Evolutionary conservation across 2,888 invertebrate genomes (phyloP), one percentile per base, ranked within the genome.

Genomic region (Busseola fusca): DNA sequence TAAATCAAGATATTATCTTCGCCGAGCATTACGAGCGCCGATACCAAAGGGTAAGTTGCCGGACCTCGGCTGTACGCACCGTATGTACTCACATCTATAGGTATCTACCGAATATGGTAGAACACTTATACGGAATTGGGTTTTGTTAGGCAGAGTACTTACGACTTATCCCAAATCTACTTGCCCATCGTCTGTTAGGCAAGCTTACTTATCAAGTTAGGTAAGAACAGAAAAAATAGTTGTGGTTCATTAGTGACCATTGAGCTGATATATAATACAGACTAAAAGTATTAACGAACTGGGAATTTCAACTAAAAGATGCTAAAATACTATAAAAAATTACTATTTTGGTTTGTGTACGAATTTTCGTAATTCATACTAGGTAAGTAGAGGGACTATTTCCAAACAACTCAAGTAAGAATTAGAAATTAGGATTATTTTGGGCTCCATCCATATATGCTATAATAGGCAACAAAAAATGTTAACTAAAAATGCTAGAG

Each of bases 1-100:
- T 95, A 95, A 94, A 95, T 95, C 94, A 94, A 93, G 95, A 94
- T 95, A 90, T 91, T 94, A 95, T 95, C 95, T 92, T 89, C 86
- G 87, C 84, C 92, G 87, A 91, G 94, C 93, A 93, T 93, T 92
- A 92, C 91, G 79, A 81, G 74, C 90, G 89, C 89, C 90, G 91
- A 90, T 93, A 92, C 90, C 86, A 90, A 93, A 92, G 93, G 92
- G 92, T 92, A 89, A 91, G 90, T 91, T 88, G 87, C 84, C 84
- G 88, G 87, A 87, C 89, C 84, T 88, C 66, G 73, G 64, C 86
- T 84, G 78, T 72, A 82, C 85, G 80, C 80, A 80, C 69, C 79
- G 50, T 81, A 30, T 78, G 68, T 69, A 81, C 77, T 74, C 68
- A 78, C 72, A 68, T 34, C 25, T 67, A 72, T 34, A n/a, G n/a